Evolutionary conservation across 1,140 invertebrate species (phyloP).

Genomic region (Zaprionus ghesquierei): DNA sequence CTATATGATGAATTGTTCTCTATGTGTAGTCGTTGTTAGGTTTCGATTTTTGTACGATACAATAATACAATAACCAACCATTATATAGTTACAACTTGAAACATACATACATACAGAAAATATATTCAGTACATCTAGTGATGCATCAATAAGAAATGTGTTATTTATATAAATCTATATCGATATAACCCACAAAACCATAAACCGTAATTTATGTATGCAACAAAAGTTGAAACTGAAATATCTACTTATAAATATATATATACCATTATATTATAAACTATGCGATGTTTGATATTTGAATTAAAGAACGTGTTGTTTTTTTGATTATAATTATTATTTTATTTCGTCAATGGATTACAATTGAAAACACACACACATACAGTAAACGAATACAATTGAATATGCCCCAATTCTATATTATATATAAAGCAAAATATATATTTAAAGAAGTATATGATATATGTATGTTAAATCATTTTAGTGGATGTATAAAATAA

Average conservation of each 20-base stretch:
- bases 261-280: conserved; percentile 25
- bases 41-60: conserved; percentile 48
- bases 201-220: neutral
- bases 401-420: conserved; percentile 58
- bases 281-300: conserved; percentile 38
- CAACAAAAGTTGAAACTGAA: conserved; percentile 45
- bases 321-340: conserved; percentile 39
- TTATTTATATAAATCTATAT: conserved; percentile 16
- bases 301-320: conserved; percentile 52
- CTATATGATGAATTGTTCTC: conserved; percentile 59
- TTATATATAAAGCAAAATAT: conserved; percentile 61
- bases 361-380: conserved; percentile 41
- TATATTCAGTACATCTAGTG: conserved; percentile 19
- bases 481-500: conserved; percentile 77
- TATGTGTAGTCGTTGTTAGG: conserved; percentile 68
- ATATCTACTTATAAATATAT: conserved; percentile 30
- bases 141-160: conserved; percentile 31
- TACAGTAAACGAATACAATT: conserved; percentile 48
- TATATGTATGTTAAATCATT: conserved; percentile 78
- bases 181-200: conserved; percentile 11
- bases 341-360: conserved; percentile 53
- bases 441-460: conserved; percentile 54
- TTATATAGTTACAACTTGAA: conserved; percentile 14
- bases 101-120: conserved; percentile 30
- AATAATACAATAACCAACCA: conserved; percentile 45